Percentiles rank a stretch among this genome's conserved stretches.
Conservation (phyloP, 2,888 invertebrate species). For the Cenopis cana region DNA sequence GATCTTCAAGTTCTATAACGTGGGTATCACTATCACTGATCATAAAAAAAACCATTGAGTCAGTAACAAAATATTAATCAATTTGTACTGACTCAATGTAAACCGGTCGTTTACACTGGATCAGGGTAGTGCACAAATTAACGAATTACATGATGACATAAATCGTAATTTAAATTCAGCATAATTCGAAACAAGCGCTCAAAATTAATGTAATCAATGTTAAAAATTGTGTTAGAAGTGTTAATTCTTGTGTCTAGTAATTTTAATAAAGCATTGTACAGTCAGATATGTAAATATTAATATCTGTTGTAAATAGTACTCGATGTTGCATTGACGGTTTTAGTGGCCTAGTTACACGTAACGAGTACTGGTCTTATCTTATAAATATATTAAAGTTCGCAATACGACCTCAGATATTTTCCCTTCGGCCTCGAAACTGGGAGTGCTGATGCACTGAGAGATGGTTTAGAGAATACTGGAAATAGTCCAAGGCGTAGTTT, state of each 20-base stretch:
- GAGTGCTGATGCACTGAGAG: no score
- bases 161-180: background rate
- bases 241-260: background rate
- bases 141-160: constrained; percentile 17
- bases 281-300: constrained; percentile 10
- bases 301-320: constrained; percentile 14
- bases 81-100: constrained; percentile 3
- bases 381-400: background rate
- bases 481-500: no score
- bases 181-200: background rate
- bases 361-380: background rate
- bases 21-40: background rate
- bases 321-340: constrained; percentile 43
- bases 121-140: background rate
- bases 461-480: no score
- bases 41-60: background rate
- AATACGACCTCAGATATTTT: no score
- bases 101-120: background rate
- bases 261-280: background rate
- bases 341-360: constrained; percentile 8
- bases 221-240: no score
- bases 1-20: background rate
- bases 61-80: background rate
- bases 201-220: background rate
- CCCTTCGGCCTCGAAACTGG: no score